Conservation (phyloP, 1,140 invertebrate species). For the Brachystomella parvula region DNA sequence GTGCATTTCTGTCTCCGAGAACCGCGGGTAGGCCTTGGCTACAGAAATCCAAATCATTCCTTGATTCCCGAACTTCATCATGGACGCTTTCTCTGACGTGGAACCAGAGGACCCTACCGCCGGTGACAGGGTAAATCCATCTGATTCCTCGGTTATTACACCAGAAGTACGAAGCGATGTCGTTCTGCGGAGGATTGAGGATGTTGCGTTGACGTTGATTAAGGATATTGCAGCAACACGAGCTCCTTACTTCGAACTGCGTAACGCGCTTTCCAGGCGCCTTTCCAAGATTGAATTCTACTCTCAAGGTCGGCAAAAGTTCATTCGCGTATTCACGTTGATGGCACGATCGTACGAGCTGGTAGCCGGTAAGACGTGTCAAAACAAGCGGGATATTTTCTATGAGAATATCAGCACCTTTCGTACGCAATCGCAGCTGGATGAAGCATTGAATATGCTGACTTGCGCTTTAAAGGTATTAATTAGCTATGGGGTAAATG, state of each 20-base stretch:
- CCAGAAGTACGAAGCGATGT: no score
- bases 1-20: no score
- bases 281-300: background rate
- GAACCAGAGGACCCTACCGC: no score
- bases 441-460: background rate
- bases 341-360: background rate
- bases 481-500: background rate
- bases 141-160: no score
- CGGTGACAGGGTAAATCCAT: no score
- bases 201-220: background rate
- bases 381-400: constrained; percentile 19
- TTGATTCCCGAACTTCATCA: no score
- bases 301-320: background rate
- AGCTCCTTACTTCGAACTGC: background rate
- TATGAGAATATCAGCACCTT: constrained; percentile 16
- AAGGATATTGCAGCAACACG: background rate
- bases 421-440: background rate
- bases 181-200: background rate
- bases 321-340: background rate
- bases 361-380: background rate
- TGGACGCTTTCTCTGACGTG: no score
- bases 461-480: background rate
- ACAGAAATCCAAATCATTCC: no score
- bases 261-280: background rate
- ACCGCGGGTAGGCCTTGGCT: no score